Base-by-base conservation (phyloP, 1,140 invertebrate species). In the Drosophila lowei region DNA sequence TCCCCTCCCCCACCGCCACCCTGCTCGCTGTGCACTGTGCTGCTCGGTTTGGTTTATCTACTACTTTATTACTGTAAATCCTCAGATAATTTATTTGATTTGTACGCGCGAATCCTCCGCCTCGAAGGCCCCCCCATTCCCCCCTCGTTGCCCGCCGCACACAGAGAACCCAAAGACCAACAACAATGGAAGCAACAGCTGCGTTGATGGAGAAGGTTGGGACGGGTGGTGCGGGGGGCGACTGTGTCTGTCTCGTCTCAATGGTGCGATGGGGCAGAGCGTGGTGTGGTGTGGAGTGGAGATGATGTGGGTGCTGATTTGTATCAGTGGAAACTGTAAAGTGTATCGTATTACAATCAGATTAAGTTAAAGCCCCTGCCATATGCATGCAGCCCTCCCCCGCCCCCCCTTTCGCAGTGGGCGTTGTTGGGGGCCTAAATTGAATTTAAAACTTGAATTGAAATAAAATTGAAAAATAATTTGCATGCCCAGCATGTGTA, bases 81-180 rank as follows among this genome's bases (percentile, higher is more conserved):
- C 81, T 88, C 62, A 86, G 81, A 86, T 86, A 86, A 85, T 86
- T 86, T 86, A 86, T 86, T 86, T 86, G 81, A 86, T 86, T 86
- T 86, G 81, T 88, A 86, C 81, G 83, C 81, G 83, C 70, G 83
- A 79, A 72, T 80, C 54, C 65, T 68, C 18, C 38, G 25, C 30
- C 57, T 74, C 44, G 62, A 72, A 74, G 46, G 23, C 52, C 47
- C 53, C 46, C 50, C 48, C 8, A 7, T 0, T 8, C 1, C 8
- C 9, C 8, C 8, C 30, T 8, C 9, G 8, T 34, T 6, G 15
- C 16, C 16, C 46, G 54, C 62, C 43, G 50, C 23, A 46, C 9
- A 48, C 21, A 65, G 44, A 61, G 44, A 57, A 54, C 41, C 53
- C 28, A 48, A 13, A 65, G 23, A 50, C n/a, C 18, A 72, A 67